Base-by-base conservation (phyloP, 1,140 invertebrate species). In the Muscidifurax raptorellus region DNA sequence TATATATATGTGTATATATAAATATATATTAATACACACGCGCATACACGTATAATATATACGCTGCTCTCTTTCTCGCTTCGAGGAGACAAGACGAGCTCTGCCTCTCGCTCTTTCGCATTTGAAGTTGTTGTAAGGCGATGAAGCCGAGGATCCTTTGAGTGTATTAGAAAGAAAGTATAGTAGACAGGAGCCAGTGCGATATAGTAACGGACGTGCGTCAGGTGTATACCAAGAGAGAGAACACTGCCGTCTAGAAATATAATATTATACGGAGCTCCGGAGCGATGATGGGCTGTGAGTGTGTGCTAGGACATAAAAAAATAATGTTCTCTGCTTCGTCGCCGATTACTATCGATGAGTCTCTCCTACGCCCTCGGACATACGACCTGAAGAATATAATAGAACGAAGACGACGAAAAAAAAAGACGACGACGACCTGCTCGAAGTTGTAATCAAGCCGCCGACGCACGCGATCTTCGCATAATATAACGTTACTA, bases 281-380 rank as follows among this genome's bases (percentile, higher is more conserved):
- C 47, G 40, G 40, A 64, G 76, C 67, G 66, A 64, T 80, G 66
- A 64, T 80, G 83, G 83, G 77, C 78, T 84, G 83, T 84, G 83
- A 84, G 83, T 64, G 77, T 80, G 47, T 74, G 47, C 25, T 77
- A 82, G 59, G 81, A 76, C 52, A 59, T 59, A 52, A 2, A 82
- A 32, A 36, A 36, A 66, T n/a, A n/a, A 36, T 10, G 40, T 82
- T 82, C 72, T 82, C 72, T 76, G 72, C 81, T 72, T 76, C 76
- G 82, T 77, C 75, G 40, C 40, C 74, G 40, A 69, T 32, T 13
- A n/a, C n/a, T n/a, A 28, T 81, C 27, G 64, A 80, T 66, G 66
- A 30, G 71, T 25, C 32, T 75, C 25, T 75, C 80, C 47, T 64
- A 27, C 12, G 47, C 47, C 80, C 71, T 82, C 47, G 15, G 52